These are phyloP conservation scores for Tetranychus piercei DNA, from an alignment of 2,888 invertebrate species.

Conservation along the genomic window DNA sequence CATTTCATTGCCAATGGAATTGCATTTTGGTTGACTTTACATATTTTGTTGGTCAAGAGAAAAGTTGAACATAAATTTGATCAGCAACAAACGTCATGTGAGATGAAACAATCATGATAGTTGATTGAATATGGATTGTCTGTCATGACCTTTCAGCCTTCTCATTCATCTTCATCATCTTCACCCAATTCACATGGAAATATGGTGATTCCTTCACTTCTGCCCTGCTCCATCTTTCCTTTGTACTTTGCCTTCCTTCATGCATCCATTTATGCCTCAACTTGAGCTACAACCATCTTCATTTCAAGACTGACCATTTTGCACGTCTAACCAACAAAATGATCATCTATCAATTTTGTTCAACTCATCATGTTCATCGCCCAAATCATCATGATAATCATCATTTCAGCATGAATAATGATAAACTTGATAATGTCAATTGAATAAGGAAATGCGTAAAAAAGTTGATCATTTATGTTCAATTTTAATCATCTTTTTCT, in stretches of 20 bases:
- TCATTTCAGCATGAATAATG: background rate
- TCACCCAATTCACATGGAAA: background rate
- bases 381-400: background rate
- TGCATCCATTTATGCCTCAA: no score
- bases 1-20: no score
- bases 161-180: background rate
- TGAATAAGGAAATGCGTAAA: background rate
- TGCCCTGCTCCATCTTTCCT: no score
- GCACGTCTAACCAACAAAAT: background rate
- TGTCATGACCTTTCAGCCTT: background rate
- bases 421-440: background rate
- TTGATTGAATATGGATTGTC: background rate
- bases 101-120: background rate
- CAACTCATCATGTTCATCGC: background rate
- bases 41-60: no score
- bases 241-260: no score
- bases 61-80: background rate
- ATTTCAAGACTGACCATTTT: background rate
- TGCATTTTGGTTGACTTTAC: no score
- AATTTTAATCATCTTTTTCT: background rate
- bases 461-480: background rate
- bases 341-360: background rate
- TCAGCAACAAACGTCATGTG: background rate
- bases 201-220: no score
- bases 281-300: background rate